phyloP scores from a whole-genome alignment of 2,113 vertebrate species.

The Tympanuchus pallidicinctus region DNA sequence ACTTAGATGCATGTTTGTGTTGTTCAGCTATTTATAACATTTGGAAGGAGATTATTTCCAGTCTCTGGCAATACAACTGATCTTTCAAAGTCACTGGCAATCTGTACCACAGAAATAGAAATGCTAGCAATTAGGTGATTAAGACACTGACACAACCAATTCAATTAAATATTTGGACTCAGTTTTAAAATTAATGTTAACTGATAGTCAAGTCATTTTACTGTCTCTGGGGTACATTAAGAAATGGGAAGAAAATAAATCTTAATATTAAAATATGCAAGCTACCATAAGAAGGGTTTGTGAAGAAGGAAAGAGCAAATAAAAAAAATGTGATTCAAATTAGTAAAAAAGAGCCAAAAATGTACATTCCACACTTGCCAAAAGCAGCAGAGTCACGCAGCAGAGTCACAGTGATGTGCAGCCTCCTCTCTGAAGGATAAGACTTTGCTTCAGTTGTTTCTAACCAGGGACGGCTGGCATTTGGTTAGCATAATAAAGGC shows the following conservation, averaged over 20 bases:
- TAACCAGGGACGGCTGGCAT: not conserved
- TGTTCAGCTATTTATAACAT: slow-evolving; percentile 30
- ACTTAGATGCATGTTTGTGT: slow-evolving; percentile 34
- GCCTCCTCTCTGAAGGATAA: not conserved
- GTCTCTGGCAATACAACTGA: not conserved
- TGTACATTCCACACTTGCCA: not conserved
- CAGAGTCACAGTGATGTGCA: not conserved
- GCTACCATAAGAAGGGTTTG: not conserved
- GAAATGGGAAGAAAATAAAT: not conserved
- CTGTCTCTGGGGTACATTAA: not conserved
- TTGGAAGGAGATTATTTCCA: slow-evolving; percentile 48
- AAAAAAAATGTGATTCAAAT: not conserved
- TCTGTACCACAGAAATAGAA: slow-evolving; percentile 13
- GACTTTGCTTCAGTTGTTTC: not conserved
- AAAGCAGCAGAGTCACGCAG: not conserved
- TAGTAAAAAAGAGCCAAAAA: not conserved
- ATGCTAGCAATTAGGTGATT: slow-evolving; percentile 3
- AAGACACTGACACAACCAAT: slow-evolving; percentile 22
- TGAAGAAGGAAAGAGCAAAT: not conserved
- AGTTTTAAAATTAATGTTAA: not conserved
- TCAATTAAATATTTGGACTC: slow-evolving; percentile 32
- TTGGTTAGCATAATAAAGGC: not conserved
- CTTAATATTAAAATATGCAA: not conserved
- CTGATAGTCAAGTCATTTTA: not conserved
- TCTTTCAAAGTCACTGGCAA: slow-evolving; percentile 24